A percentile compares a stretch with the other conserved stretches of the same genome.
Evolutionary conservation across 2,797 vertebrate species (phyloP).

Genomic region (Alca torda): DNA sequence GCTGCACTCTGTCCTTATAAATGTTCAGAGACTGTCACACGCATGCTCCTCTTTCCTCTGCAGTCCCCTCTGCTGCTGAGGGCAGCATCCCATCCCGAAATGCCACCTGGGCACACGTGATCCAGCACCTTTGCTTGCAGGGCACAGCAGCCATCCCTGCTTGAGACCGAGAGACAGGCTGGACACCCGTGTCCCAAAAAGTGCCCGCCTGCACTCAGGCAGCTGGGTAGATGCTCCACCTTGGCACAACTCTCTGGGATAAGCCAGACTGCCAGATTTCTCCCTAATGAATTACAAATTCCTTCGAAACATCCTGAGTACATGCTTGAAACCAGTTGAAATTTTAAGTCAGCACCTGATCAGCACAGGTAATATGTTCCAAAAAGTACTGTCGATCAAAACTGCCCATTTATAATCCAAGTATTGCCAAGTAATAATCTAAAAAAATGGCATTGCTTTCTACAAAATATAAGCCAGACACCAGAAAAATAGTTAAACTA

Average conservation of each 20-base stretch:
- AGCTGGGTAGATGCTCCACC: background rate
- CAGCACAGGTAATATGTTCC: background rate
- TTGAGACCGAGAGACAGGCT: background rate
- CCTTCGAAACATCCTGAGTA: background rate
- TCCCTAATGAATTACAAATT: background rate
- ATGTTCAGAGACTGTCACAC: background rate
- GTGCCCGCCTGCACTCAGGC: background rate
- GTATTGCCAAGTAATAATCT: background rate
- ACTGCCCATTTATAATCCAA: background rate
- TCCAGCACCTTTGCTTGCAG: background rate
- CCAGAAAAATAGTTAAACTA: background rate
- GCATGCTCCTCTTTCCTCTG: background rate
- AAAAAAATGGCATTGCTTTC: background rate
- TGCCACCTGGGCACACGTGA: too few relatives aligned
- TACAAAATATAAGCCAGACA: background rate
- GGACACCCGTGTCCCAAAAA: rapidly evolving
- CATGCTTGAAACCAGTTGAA: background rate
- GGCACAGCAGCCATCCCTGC: background rate
- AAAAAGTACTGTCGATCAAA: background rate
- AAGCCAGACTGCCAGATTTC: background rate
- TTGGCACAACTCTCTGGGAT: background rate
- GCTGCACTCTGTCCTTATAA: background rate
- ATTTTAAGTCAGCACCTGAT: background rate
- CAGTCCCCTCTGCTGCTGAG: background rate
- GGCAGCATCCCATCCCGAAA: background rate